Conservation (phyloP, 2,888 invertebrate species). For the Melanostoma scalare region DNA sequence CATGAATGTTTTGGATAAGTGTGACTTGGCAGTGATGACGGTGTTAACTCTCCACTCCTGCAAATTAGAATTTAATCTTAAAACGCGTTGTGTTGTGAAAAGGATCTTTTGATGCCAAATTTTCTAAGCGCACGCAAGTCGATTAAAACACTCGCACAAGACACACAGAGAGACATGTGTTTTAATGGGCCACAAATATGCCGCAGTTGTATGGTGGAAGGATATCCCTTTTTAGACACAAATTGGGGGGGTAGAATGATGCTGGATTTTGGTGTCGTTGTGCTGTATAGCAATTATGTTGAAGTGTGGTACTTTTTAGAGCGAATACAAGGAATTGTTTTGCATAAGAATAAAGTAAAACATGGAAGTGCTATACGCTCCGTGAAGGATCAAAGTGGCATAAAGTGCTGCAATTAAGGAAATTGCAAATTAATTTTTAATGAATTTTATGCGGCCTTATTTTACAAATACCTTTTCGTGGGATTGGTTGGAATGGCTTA, state of each 20-base stretch:
- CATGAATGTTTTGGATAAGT: background rate
- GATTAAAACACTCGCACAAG: background rate
- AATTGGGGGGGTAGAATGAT: constrained; percentile 33
- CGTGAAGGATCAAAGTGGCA: constrained; percentile 61
- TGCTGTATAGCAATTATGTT: constrained; percentile 60
- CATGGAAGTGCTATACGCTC: constrained; percentile 13
- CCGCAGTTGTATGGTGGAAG: constrained; percentile 65
- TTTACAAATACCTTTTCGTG: constrained; percentile 31
- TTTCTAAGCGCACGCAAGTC: constrained; percentile 51
- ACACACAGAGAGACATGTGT: constrained; percentile 58
- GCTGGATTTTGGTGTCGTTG: background rate
- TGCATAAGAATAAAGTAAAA: constrained; percentile 28
- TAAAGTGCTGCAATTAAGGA: constrained; percentile 70
- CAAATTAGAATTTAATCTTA: constrained; percentile 67
- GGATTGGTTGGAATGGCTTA: background rate
- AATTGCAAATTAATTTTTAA: constrained; percentile 72
- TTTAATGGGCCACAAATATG: constrained; percentile 72
- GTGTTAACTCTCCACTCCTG: constrained; percentile 14
- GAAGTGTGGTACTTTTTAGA: constrained; percentile 57
- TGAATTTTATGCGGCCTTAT: constrained; percentile 62
- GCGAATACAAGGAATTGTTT: constrained; percentile 22
- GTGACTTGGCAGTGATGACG: background rate
- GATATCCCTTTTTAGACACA: constrained; percentile 54
- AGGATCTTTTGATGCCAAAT: constrained; percentile 48
- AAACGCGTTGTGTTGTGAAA: constrained; percentile 28